Conservation (phyloP, 2,888 invertebrate genomes). For the Agonopterix alstromeriana region DNA sequence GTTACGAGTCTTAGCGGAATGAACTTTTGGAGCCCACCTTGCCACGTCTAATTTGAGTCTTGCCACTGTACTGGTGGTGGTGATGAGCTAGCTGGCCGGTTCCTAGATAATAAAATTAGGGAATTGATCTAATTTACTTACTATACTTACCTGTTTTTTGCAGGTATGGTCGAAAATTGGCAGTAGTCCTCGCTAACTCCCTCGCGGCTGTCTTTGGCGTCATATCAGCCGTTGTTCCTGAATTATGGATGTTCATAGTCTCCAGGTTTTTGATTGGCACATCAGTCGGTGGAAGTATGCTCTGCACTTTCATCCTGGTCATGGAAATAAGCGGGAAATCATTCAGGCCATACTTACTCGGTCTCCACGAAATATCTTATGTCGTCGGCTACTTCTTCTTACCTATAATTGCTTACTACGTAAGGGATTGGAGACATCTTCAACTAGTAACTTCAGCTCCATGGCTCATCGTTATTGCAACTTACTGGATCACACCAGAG, state of each 20-base stretch:
- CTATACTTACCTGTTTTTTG: slow-evolving; percentile 9
- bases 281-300: slow-evolving; percentile 80
- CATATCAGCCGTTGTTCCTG: slow-evolving; percentile 72
- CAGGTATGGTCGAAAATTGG: slow-evolving; percentile 80
- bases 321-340: slow-evolving; percentile 78
- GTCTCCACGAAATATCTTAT: slow-evolving; percentile 74
- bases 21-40: too few species aligned
- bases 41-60: too few species aligned
- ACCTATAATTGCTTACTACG: slow-evolving; percentile 76
- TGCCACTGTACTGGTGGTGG: too few species aligned
- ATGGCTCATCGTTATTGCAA: slow-evolving; percentile 73
- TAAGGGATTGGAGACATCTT: slow-evolving; percentile 77
- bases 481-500: slow-evolving; percentile 84
- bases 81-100: too few species aligned
- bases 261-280: slow-evolving; percentile 77
- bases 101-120: too few species aligned
- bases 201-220: slow-evolving; percentile 73
- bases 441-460: slow-evolving; percentile 74
- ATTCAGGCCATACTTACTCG: slow-evolving; percentile 72
- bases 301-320: slow-evolving; percentile 79
- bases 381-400: slow-evolving; percentile 72
- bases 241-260: slow-evolving; percentile 77
- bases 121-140: too few species aligned
- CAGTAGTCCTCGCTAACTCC: slow-evolving; percentile 75
- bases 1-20: too few species aligned